Percentiles rank a stretch among this genome's conserved stretches.
phyloP scores from a whole-genome alignment of 2,113 vertebrate genomes.

The Lepidothrix coronata region DNA sequence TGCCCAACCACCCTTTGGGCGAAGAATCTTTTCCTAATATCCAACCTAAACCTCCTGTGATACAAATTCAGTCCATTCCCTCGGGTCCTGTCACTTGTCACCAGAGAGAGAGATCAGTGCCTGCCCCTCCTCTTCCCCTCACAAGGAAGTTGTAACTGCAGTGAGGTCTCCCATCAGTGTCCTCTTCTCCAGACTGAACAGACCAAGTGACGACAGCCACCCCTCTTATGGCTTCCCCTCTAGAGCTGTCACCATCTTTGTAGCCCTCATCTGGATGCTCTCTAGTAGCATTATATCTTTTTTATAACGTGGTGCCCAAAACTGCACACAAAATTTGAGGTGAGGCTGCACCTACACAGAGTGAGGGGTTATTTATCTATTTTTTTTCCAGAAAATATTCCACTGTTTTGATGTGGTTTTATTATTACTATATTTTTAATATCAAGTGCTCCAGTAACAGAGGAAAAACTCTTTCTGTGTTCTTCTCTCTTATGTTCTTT shows the following conservation, averaged over 20 bases:
- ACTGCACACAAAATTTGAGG: neutral
- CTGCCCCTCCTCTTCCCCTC: neutral
- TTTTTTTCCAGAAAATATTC: neutral
- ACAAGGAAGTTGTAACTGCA: neutral
- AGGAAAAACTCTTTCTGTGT: neutral
- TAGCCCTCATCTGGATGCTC: neutral
- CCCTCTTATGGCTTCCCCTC: neutral
- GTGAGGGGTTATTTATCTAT: neutral
- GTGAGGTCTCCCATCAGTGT: neutral
- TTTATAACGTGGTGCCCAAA: neutral
- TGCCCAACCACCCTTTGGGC: neutral
- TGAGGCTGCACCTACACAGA: accelerated
- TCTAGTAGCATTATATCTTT: neutral
- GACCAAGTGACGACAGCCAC: neutral
- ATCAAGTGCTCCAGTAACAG: neutral
- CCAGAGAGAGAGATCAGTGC: neutral
- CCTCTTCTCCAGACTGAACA: neutral
- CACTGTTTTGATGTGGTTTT: neutral
- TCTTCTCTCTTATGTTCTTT: neutral
- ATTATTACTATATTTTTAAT: neutral
- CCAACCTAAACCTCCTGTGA: neutral
- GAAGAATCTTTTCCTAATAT: neutral
- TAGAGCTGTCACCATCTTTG: too few relatives aligned
- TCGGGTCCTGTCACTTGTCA: neutral
- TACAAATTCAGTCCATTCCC: neutral